Base-by-base conservation (phyloP, 2,888 invertebrate species). In the Phalera bucephala region DNA sequence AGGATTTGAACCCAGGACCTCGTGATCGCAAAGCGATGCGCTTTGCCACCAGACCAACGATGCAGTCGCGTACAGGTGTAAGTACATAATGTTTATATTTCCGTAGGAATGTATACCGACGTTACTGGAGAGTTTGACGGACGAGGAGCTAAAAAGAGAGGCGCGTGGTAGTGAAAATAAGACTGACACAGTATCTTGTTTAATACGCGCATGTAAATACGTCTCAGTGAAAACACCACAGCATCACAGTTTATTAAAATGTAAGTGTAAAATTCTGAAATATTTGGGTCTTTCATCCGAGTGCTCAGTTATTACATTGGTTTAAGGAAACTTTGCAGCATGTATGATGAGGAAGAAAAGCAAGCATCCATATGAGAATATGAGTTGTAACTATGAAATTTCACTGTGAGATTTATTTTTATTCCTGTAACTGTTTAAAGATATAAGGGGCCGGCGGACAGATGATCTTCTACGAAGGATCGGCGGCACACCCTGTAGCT, bases 141-240 rank as follows among this genome's bases (percentile, higher is more conserved):
- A 99, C 79, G 98, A 98, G 49, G 98, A 99, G 76, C 83, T 99
- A 41, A 99, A 99, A 77, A 95, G 96, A 59, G 99, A 99, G 87
- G 97, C 97, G 2, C 97, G 98, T 73, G 92, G 92, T 9, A 95
- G 95, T 71, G 98, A 98, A 83, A 96, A 96, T 48, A 98, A 98
- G 87, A 98, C 97, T 79, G 99, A 99, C 86, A 96, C 97, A 32
- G 95, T 99, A 54, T 97, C 98, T 46, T 95, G 96, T 54, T 96
- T 99, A 75, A 96, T 99, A 47, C 96, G 97, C 85, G 95, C 96
- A 22, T 94, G 97, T 55, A 97, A 98, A 85, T 95, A 94, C 78
- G 92, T 99, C 59, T 96, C 97, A 11, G 93, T 95, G 22, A 93
- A 96, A 61, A 93, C 97, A 42, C 94, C 95, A 0, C 93, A 94